Base-by-base conservation (phyloP, 64 coral and sea anemone genomes). In the Anthopleura sola region DNA sequence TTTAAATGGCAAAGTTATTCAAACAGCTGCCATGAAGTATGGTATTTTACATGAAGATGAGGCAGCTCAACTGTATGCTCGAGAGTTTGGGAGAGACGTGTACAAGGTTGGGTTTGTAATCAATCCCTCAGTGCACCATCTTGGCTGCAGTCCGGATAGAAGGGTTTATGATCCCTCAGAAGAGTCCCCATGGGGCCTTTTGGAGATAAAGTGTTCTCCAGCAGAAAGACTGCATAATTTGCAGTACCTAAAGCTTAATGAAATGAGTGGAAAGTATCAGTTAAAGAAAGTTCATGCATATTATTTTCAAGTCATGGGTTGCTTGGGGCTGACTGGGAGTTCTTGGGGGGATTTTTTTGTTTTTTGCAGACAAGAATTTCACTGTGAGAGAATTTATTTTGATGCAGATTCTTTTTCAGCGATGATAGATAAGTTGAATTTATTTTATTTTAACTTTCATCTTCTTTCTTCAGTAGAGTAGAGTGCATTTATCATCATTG, bases 21-120 rank as follows among this genome's bases (percentile, higher is more conserved):
- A 91, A 24, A 91, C 85, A 44, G 90, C 90, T 83, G 85, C 84
- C 60, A 91, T 91, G 90, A 91, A 85, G 24, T 91, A 87, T 86
- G 90, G 85, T 12, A 83, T 91, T 3, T 19, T 75, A 12, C 29
- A 87, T 77, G 90, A 91, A 23, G 78, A 91, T 77, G 84, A 86
- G 8, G 90, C 85, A 39, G 79, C 85, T 75, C 37, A 51, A 20
- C 66, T 86, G 39, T 86, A 86, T 86, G 2, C 38, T 33, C 16
- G 69, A 75, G 32, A 86, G 37, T 86, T 86, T 86, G 37, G 20
- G 29, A 64, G 64, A 3, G 48, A 44, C 28, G 64, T 50, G 44
- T 49, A 71, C 16, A 86, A 86, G 66, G 84, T 86, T 86, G 84
- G 84, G 18, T 86, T 86, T 75, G 19, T 86, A 1, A 75, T 86